Evolutionary conservation across 2,888 invertebrate genomes (phyloP).

Genomic region (Noctua janthina): DNA sequence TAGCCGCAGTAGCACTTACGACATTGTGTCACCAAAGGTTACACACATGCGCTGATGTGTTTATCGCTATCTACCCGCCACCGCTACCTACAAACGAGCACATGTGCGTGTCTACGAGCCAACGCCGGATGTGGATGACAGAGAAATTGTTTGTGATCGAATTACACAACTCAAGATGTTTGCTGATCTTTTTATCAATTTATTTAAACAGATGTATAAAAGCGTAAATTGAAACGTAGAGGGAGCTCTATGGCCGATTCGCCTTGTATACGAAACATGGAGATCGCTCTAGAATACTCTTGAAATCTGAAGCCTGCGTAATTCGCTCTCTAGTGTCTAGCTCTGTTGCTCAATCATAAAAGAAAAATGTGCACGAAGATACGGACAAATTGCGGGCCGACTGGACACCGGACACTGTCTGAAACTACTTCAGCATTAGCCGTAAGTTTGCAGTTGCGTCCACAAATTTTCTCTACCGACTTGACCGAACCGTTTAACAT

Average conservation of each 20-base stretch:
- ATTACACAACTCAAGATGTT: slow-evolving; percentile 43
- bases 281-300: background rate
- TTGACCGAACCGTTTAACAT: background rate
- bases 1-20: background rate
- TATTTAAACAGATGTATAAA: slow-evolving; percentile 15
- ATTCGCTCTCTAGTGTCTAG: background rate
- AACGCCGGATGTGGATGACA: slow-evolving; percentile 51
- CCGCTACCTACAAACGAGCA: slow-evolving; percentile 38
- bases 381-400: background rate
- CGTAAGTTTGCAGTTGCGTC: background rate
- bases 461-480: background rate
- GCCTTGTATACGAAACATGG: background rate
- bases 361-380: background rate
- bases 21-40: slow-evolving; percentile 1
- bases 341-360: background rate
- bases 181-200: slow-evolving; percentile 32
- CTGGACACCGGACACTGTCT: background rate
- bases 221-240: background rate
- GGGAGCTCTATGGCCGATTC: background rate
- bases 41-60: slow-evolving; percentile 31
- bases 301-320: background rate
- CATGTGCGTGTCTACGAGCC: slow-evolving; percentile 50
- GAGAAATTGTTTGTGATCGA: slow-evolving; percentile 44
- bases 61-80: slow-evolving; percentile 32
- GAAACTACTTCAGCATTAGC: background rate